phyloP scores from a whole-genome alignment of 2,797 vertebrate species.

The Scolopax bukidnonensis region DNA sequence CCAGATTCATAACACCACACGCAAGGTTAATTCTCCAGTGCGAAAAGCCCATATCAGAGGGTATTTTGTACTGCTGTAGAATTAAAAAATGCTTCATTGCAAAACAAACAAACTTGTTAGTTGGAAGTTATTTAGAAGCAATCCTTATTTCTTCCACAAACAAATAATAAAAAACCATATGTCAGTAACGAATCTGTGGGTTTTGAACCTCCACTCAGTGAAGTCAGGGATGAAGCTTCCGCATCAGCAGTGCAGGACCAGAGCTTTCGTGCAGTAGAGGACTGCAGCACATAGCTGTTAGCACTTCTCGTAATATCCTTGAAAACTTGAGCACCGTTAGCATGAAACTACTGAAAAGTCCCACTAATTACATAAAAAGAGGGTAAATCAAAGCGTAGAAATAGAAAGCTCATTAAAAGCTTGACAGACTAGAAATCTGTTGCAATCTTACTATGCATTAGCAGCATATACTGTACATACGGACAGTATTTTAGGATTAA shows the following conservation, averaged over 20 bases:
- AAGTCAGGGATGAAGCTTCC: not conserved
- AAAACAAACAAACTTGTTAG: not conserved
- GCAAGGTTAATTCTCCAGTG: not conserved
- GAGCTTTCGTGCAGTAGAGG: not conserved
- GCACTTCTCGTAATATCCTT: not conserved
- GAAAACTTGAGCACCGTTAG: not conserved
- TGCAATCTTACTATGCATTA: slow-evolving; percentile 14
- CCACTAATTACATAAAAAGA: slow-evolving; percentile 41
- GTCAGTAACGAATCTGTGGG: not conserved
- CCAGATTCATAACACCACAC: not conserved
- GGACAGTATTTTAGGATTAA: slow-evolving; percentile 52
- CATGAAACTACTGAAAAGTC: slow-evolving; percentile 5
- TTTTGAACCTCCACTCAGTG: not conserved
- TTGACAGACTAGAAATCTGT: slow-evolving; percentile 62
- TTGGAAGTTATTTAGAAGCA: not conserved
- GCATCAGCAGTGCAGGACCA: not conserved
- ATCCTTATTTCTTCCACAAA: not conserved
- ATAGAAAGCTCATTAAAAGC: slow-evolving; percentile 59
- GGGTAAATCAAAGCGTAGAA: slow-evolving; percentile 25
- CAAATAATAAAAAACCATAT: not conserved
- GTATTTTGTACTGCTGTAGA: not conserved
- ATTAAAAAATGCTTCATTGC: not conserved
- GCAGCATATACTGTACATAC: not conserved
- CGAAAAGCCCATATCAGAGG: not conserved
- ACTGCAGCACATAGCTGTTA: not conserved